Conservation (phyloP, 2,888 invertebrate species). For the Gnatocerus cornutus region DNA sequence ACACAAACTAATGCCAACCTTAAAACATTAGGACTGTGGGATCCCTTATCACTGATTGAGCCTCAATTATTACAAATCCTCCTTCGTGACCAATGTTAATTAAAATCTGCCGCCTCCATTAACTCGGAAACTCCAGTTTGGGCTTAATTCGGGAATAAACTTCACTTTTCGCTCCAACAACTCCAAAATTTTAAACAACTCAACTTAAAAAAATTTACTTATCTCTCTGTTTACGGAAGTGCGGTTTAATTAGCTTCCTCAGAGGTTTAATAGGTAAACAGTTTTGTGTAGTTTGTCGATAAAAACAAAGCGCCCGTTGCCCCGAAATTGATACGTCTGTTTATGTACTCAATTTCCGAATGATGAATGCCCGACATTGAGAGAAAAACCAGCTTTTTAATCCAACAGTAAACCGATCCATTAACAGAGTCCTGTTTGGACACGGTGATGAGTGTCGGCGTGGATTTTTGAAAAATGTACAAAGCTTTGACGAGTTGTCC, state of each 20-base stretch:
- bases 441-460: constrained; percentile 5
- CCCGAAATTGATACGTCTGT: not conserved
- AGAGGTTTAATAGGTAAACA: not conserved
- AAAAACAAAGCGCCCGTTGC: not conserved
- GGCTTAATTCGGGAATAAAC: not conserved
- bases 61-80: constrained; percentile 6
- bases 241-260: no score
- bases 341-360: not conserved
- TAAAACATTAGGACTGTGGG: not conserved
- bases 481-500: not conserved
- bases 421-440: constrained; percentile 6
- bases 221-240: no score
- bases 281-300: not conserved
- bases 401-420: constrained; percentile 3
- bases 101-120: constrained; percentile 5
- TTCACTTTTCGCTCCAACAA: no score
- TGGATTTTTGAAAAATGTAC: not conserved
- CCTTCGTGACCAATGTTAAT: constrained; percentile 6
- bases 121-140: not conserved
- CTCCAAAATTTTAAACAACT: no score
- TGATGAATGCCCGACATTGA: constrained; percentile 1
- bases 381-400: not conserved
- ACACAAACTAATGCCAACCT: constrained; percentile 3
- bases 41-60: constrained; percentile 3
- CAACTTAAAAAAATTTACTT: no score